Evolutionary conservation across 2,113 vertebrate species (phyloP).

Genomic region (Coryphaenoides rupestris): DNA sequence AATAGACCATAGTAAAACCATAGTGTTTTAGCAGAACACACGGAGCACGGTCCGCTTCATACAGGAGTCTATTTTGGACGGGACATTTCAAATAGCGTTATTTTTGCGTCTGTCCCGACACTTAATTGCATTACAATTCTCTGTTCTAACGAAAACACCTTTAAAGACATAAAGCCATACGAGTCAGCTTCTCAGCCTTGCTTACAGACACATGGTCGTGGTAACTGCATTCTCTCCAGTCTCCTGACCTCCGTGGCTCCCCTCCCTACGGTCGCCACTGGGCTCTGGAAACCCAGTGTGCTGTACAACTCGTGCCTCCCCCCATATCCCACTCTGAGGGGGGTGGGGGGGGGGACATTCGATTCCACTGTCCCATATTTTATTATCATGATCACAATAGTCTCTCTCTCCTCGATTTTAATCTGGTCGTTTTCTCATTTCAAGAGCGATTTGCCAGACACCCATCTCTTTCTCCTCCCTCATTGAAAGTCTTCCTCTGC

Average conservation of each 20-base stretch:
- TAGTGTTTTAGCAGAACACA: no score
- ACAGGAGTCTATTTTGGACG: no score
- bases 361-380: neutral
- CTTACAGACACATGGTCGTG: neutral
- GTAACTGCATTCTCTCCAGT: conserved; percentile 1
- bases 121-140: no score
- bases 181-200: no score
- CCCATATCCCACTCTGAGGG: conserved; percentile 39
- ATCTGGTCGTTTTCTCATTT: conserved; percentile 15
- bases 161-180: no score
- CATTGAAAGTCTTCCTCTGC: conserved; percentile 20
- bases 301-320: conserved; percentile 40
- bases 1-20: no score
- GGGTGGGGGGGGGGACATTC: no score
- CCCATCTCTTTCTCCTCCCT: conserved; percentile 31
- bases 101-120: no score
- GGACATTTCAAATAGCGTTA: no score
- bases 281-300: conserved; percentile 49
- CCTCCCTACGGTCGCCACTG: neutral
- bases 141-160: no score
- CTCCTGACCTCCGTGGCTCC: conserved; percentile 35
- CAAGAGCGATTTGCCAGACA: neutral
- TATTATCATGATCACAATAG: conserved; percentile 53
- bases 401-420: conserved; percentile 20
- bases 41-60: no score